Evolutionary conservation across 2,888 invertebrate species (phyloP), one percentile per base, ranked within the genome.

Genomic region (Glyphotaelius pellucidus): DNA sequence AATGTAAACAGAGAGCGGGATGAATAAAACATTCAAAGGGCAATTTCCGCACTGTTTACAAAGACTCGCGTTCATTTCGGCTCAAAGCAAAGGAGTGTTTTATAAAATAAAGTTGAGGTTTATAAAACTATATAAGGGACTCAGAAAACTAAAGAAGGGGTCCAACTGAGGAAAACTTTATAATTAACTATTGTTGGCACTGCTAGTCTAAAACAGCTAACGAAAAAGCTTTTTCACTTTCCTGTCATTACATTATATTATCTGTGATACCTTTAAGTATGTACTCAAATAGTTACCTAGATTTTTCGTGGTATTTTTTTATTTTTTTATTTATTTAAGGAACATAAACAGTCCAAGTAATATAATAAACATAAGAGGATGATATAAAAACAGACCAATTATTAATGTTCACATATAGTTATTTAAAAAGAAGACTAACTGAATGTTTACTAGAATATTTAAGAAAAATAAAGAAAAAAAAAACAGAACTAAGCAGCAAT

Each of bases 11-110:
- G 19, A 25, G 67, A 67, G 25, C 67, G 67, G 9, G 9, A 67
- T 67, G 67, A 67, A 67, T 67, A 67, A 67, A 67, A 67, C 67
- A 67, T 67, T 67, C n/a, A 67, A 67, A 67, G 67, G 67, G 67
- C 25, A 67, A 67, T 67, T 67, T 67, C 67, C 67, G 25, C 67
- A n/a, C 67, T 67, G 67, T 67, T 67, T 67, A 9, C 25, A 67
- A 67, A 67, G 25, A 67, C 25, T 67, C 9, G 67, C 25, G 25
- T 67, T 67, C 67, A 7, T 67, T 67, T 67, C 9, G 67, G 67
- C 9, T 9, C 67, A 67, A 67, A 67, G 67, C 25, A 67, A 67
- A 67, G 25, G n/a, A 67, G n/a, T 67, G 67, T 67, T 67, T 67
- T n/a, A 25, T 25, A 25, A 25, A 7, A 67, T 67, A n/a, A 67